phyloP scores from a whole-genome alignment of 2,888 invertebrate genomes.

The Polyommatus icarus region DNA sequence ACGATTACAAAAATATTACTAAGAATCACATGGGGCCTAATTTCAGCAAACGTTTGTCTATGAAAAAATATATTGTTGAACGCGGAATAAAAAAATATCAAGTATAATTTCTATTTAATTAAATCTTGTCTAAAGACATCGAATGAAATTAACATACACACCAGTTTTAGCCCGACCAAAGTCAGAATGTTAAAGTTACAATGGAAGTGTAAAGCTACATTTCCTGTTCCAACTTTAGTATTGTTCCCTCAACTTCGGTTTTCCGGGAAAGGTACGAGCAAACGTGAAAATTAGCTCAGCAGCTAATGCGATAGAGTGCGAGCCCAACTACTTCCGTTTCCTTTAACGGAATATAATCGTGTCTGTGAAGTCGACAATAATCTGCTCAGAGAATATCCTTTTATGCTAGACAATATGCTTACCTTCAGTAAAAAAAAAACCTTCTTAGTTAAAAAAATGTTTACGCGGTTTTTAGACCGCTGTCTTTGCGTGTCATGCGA shows the following conservation, averaged over 20 bases:
- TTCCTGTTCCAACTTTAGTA: constrained; percentile 26
- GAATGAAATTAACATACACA: constrained; percentile 3
- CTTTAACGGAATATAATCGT: background rate
- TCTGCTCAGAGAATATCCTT: background rate
- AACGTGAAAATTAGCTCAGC: constrained; percentile 20
- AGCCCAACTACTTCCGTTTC: constrained; percentile 5
- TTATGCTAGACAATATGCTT: no score
- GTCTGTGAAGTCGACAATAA: background rate
- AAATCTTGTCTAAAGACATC: background rate
- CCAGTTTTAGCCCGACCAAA: constrained; percentile 9
- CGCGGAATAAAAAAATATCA: no score
- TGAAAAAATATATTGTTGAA: no score
- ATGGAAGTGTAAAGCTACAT: constrained; percentile 28
- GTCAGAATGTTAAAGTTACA: constrained; percentile 20
- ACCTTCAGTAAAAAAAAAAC: no score
- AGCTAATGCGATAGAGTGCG: background rate
- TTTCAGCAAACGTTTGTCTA: no score
- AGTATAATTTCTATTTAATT: no score
- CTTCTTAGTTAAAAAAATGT: no score
- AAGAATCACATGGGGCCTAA: no score
- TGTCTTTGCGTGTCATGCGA: no score
- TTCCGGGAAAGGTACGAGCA: constrained; percentile 10
- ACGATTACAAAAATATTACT: no score
- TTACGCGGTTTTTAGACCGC: no score
- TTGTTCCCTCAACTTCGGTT: constrained; percentile 27